Evolutionary conservation across 2,888 invertebrate genomes (phyloP).

Genomic region (Priocnemis perturbator): DNA sequence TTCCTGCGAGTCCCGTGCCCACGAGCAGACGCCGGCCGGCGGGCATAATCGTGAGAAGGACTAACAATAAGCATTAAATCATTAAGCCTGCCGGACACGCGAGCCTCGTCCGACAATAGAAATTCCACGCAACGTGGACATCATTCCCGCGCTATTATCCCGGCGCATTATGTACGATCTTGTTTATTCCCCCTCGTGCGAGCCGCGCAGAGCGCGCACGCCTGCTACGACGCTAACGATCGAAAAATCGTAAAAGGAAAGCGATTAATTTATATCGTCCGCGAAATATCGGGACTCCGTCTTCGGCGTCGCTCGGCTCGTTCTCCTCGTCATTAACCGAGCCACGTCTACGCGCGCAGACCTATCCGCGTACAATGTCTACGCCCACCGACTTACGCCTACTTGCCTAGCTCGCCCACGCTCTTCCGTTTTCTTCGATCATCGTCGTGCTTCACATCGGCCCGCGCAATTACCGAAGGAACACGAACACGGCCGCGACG

Average conservation of each 20-base stretch:
- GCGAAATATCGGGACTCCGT: background rate
- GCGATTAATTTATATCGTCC: too few relatives aligned
- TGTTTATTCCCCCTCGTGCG: slow-evolving; percentile 36
- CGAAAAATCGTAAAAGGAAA: too few relatives aligned
- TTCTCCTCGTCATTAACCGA: slow-evolving; percentile 51
- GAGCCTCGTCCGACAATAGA: slow-evolving; percentile 43
- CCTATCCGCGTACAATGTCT: slow-evolving; percentile 17
- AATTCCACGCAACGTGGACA: slow-evolving; percentile 41
- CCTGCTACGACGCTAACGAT: too few relatives aligned
- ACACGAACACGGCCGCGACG: slow-evolving; percentile 14
- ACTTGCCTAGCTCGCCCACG: slow-evolving; percentile 38
- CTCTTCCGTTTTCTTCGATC: slow-evolving; percentile 31
- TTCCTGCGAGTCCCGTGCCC: too few relatives aligned
- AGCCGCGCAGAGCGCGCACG: too few relatives aligned
- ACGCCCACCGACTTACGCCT: slow-evolving; percentile 36
- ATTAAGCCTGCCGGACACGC: slow-evolving; percentile 51
- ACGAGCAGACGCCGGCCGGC: background rate
- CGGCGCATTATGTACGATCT: slow-evolving; percentile 37
- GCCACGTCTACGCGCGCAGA: slow-evolving; percentile 23
- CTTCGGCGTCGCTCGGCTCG: too few relatives aligned
- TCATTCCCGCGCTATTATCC: slow-evolving; percentile 46
- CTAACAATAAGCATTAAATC: slow-evolving; percentile 59
- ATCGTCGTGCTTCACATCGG: slow-evolving; percentile 36
- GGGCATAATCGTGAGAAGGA: slow-evolving; percentile 41
- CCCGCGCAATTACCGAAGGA: slow-evolving; percentile 45